These are phyloP conservation scores for Sebastes goodei DNA, from an alignment of 2,797 vertebrate species.

Conservation along the genomic window DNA sequence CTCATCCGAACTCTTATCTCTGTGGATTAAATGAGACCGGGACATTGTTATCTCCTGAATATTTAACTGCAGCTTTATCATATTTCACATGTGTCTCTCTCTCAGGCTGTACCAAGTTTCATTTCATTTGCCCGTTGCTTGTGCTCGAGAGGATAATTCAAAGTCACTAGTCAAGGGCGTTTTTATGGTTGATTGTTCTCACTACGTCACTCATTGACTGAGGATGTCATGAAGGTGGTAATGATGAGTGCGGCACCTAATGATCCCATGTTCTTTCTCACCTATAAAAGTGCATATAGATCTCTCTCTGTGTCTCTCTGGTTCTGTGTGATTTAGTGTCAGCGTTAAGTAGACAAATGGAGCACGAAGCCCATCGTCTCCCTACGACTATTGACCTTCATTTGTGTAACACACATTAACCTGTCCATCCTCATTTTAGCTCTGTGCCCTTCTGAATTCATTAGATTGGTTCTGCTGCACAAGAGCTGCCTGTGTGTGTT, in stretches of 20 bases:
- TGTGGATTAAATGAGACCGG: conserved; percentile 26
- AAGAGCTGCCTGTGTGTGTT: conserved; percentile 11
- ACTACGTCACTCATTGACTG: neutral
- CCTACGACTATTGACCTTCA: conserved; percentile 33
- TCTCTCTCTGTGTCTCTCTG: neutral
- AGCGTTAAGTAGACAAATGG: conserved; percentile 35
- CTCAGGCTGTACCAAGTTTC: neutral
- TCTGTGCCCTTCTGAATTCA: neutral
- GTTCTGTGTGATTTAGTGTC: conserved; percentile 23
- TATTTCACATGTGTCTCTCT: neutral
- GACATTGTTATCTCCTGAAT: conserved; percentile 17
- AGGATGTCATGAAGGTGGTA: neutral
- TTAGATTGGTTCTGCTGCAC: conserved; percentile 7
- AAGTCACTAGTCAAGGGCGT: conserved; percentile 15
- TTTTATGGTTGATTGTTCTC: conserved; percentile 12
- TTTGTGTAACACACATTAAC: conserved; percentile 25
- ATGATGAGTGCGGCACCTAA: neutral
- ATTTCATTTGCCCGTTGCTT: neutral
- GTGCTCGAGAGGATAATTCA: neutral
- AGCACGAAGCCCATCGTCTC: neutral
- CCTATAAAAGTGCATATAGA: conserved; percentile 3
- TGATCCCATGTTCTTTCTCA: conserved; percentile 27
- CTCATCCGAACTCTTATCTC: neutral
- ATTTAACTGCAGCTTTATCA: conserved; percentile 30
- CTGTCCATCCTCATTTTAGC: neutral